Percentiles rank a stretch among this genome's conserved stretches.
Evolutionary conservation across 2,888 invertebrate species (phyloP).

Genomic region (Cheilosia vulpina): DNA sequence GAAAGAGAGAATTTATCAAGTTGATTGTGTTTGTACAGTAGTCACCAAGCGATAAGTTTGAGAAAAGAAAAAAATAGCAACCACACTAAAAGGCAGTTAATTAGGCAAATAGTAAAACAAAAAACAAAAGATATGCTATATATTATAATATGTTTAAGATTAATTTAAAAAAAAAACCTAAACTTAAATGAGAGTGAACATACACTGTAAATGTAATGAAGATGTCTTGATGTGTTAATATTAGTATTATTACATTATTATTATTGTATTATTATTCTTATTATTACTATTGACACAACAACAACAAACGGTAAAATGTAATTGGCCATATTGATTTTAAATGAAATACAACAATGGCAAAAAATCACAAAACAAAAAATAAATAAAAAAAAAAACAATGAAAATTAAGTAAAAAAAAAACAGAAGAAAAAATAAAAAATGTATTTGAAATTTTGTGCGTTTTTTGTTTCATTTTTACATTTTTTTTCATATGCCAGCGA

Average conservation of each 20-base stretch:
- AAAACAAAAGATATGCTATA: constrained; percentile 68
- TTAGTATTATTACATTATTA: constrained; percentile 77
- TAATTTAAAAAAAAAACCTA: constrained; percentile 51
- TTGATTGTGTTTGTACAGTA: constrained; percentile 71
- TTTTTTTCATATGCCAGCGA: not conserved
- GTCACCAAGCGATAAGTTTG: constrained; percentile 68
- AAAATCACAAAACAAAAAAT: constrained; percentile 58
- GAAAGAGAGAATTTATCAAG: constrained; percentile 68
- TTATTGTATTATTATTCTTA: constrained; percentile 74
- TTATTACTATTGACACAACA: constrained; percentile 66
- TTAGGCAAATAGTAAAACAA: constrained; percentile 73
- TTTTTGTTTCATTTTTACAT: not conserved
- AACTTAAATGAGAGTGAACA: constrained; percentile 62
- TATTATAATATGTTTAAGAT: constrained; percentile 79
- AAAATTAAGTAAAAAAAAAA: constrained; percentile 63
- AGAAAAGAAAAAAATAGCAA: constrained; percentile 42
- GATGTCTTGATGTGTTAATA: constrained; percentile 78
- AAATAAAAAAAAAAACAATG: constrained; percentile 59
- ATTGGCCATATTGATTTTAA: constrained; percentile 74
- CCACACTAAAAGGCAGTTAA: constrained; percentile 76
- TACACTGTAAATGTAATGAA: constrained; percentile 71
- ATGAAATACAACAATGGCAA: constrained; percentile 63
- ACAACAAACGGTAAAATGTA: constrained; percentile 69
- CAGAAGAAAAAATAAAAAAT: constrained; percentile 47
- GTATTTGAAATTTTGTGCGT: constrained; percentile 36